Evolutionary conservation across 2,113 vertebrate genomes (phyloP).

Genomic region (Peromyscus leucopus): DNA sequence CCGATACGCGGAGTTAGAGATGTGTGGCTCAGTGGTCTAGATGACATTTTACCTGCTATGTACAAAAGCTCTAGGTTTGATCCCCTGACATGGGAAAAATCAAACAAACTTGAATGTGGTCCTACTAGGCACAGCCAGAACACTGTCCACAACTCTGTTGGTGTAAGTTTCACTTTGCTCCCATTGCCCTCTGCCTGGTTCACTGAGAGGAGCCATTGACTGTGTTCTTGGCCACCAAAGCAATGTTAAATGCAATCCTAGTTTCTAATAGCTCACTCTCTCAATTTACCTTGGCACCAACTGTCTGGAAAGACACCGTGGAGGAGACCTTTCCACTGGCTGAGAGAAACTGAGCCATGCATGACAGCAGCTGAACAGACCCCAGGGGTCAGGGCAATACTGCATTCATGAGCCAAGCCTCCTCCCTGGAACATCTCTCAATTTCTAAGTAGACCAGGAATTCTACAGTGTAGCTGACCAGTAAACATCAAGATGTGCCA

Average conservation of each 20-base stretch:
- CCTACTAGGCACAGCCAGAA: not conserved
- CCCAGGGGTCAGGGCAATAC: not conserved
- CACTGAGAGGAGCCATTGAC: not conserved
- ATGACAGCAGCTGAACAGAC: not conserved
- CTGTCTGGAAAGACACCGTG: not conserved
- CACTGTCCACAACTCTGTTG: not conserved
- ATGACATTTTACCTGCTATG: not conserved
- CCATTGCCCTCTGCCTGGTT: not conserved
- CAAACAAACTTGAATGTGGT: not conserved
- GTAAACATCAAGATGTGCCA: not conserved
- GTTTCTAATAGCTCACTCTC: conserved; percentile 7
- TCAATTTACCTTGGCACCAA: not conserved
- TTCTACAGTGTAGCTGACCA: not conserved
- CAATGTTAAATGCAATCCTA: not conserved
- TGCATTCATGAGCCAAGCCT: not conserved
- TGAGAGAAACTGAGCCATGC: not conserved
- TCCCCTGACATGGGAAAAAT: not conserved
- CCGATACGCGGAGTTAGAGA: not conserved
- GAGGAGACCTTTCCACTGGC: not conserved
- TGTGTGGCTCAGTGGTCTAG: not conserved
- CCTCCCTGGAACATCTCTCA: not conserved
- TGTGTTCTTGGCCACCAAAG: not conserved
- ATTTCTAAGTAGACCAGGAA: not conserved
- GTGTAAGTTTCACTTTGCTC: rapidly evolving
- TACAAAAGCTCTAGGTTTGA: not conserved